phyloP scores from a whole-genome alignment of 2,888 invertebrate species.

The Drosophila anomalata region DNA sequence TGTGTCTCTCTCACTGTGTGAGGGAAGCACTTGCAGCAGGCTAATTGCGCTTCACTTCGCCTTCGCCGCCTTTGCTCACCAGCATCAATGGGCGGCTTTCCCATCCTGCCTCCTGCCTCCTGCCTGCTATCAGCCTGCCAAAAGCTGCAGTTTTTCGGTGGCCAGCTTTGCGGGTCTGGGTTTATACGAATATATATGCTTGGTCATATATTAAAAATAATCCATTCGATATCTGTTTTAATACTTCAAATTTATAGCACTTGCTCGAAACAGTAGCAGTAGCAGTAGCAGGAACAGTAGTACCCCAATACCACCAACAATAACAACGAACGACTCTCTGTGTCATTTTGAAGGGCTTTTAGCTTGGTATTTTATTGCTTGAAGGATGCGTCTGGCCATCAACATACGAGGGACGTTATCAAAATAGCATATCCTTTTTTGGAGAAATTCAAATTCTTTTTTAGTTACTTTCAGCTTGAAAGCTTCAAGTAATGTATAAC shows the following conservation, averaged over 20 bases:
- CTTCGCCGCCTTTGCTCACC: conserved; percentile 43
- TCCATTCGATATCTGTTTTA: conserved; percentile 77
- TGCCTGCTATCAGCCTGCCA: conserved; percentile 28
- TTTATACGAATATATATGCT: conserved; percentile 45
- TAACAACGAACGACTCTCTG: conserved; percentile 46
- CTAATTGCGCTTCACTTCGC: conserved; percentile 65
- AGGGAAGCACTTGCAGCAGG: conserved; percentile 60
- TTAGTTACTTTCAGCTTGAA: not conserved
- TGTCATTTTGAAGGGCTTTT: conserved; percentile 75
- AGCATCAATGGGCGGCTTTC: conserved; percentile 35
- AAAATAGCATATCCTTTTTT: conserved; percentile 15
- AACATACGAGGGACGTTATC: conserved; percentile 48
- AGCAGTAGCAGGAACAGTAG: conserved; percentile 25
- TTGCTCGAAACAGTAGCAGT: conserved; percentile 52
- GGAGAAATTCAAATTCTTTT: not conserved
- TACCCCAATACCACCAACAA: conserved; percentile 31
- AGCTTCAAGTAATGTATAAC: no score
- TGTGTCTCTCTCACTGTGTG: not conserved
- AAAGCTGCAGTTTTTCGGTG: conserved; percentile 59
- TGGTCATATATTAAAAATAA: conserved; percentile 75
- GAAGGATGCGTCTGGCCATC: conserved; percentile 60
- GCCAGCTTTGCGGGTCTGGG: conserved; percentile 10
- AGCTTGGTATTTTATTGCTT: conserved; percentile 76
- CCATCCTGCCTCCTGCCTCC: conserved; percentile 26
- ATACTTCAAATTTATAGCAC: conserved; percentile 75